phyloP scores from a whole-genome alignment of 2,888 invertebrate genomes.

The Cantharis nigra region DNA sequence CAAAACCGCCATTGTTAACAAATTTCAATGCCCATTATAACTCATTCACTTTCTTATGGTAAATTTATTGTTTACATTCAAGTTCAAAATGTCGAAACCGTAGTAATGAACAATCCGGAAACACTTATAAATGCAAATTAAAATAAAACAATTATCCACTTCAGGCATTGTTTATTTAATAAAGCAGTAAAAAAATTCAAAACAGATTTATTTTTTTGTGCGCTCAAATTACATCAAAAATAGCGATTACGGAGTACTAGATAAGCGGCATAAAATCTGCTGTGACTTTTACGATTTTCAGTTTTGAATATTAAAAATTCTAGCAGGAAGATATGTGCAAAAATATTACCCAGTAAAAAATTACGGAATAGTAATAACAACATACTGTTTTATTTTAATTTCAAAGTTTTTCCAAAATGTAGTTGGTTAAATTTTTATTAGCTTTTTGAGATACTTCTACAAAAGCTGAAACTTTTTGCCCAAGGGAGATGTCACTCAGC shows the following conservation, averaged over 20 bases:
- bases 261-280: not conserved
- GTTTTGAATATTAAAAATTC: not conserved
- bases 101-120: not conserved
- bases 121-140: constrained; percentile 18
- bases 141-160: not conserved
- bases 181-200: not conserved
- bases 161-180: not conserved
- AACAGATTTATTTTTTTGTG: not conserved
- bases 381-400: not conserved
- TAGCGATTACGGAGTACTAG: not conserved
- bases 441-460: not conserved
- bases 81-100: not conserved
- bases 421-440: not conserved
- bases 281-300: not conserved
- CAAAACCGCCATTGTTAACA: constrained; percentile 18
- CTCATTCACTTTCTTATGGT: constrained; percentile 9
- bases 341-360: not conserved
- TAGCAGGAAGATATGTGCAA: not conserved
- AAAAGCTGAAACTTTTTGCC: not conserved
- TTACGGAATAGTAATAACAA: not conserved
- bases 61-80: not conserved
- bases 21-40: constrained; percentile 22
- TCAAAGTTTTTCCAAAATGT: not conserved
- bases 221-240: not conserved
- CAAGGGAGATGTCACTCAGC: not conserved